Base-by-base conservation (phyloP, 2,888 invertebrate genomes). In the Tryphoninae sp. region DNA sequence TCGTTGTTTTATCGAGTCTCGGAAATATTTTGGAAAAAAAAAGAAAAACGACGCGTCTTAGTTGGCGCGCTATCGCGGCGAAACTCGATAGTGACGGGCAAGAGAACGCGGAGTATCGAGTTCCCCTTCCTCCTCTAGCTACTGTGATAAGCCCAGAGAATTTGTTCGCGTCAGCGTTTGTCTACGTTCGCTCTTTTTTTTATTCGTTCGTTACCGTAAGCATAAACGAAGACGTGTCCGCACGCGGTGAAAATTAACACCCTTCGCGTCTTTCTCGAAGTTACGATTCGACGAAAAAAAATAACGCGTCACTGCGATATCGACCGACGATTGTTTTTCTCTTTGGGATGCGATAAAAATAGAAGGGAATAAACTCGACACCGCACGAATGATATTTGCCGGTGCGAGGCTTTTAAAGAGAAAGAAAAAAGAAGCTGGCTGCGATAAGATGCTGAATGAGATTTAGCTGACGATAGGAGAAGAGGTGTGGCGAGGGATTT, bases 191-290 rank as follows among this genome's bases (percentile, higher is more conserved):
- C 51, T 65, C 49, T 62, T 45, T 80, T 61, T 53, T 78, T 11
- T 19, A 19, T 58, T 42, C 16, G 16, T 67, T 61, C 16, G n/a
- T 68, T 64, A 62, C 61, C 64, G 61, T 45, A 67, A 67, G 67
- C 72, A 67, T 59, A 65, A 76, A 61, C 11, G 11, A 61, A 69
- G 62, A 62, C 42, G 7, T 23, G 61, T 51, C 6, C 6, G 23
- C 67, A 26, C 26, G 62, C 59, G 19, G 6, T n/a, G 40, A 67
- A 76, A 80, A 80, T 80, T 76, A 58, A 71, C 58, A 59, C 71
- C 76, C 42, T 16, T 45, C 53, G 13, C 53, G 13, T 33, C 64
- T 64, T 4, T 33, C 22, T 19, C 3, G 2, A 13, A 23, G 13
- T 23, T 6, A 59, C 13, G 58, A 19, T n/a, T 19, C n/a, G 8